These are phyloP conservation scores for Pristis pectinata DNA, from an alignment of 2,797 vertebrate species.

Conservation along the genomic window DNA sequence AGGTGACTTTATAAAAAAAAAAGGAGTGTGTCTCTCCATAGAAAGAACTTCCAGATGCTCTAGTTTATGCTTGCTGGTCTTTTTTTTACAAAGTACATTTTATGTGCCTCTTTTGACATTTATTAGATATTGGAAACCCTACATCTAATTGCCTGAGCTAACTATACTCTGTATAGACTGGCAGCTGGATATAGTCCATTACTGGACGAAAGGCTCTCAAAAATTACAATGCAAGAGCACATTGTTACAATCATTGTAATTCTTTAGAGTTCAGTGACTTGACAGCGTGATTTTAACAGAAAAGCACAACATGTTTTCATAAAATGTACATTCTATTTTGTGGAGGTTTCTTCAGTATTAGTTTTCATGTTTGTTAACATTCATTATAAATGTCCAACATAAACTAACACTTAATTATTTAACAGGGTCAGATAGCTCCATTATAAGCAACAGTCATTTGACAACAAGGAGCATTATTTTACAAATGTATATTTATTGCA, in stretches of 20 bases:
- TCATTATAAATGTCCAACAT: no score
- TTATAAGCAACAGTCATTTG: not conserved
- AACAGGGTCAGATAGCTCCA: not conserved
- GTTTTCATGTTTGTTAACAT: no score
- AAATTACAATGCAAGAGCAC: conserved; percentile 24
- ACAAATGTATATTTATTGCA: conserved; percentile 3
- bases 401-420: not conserved
- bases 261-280: conserved; percentile 30
- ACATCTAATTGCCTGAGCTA: not conserved
- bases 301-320: conserved; percentile 15
- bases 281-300: conserved; percentile 19
- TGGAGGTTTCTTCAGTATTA: not conserved
- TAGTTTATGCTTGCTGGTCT: not conserved
- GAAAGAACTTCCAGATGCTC: conserved; percentile 33
- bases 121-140: conserved; percentile 35
- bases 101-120: conserved; percentile 31
- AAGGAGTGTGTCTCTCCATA: not conserved
- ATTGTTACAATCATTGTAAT: conserved; percentile 33
- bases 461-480: not conserved
- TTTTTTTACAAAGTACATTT: conserved; percentile 23
- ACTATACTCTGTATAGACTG: not conserved
- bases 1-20: not conserved
- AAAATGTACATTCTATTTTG: not conserved
- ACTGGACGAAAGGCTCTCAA: conserved; percentile 27
- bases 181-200: not conserved